Percentiles rank a stretch among this genome's conserved stretches.
These are phyloP conservation scores for Pantherophis guttatus DNA, from an alignment of 2,113 vertebrate genomes.

Conservation along the genomic window DNA sequence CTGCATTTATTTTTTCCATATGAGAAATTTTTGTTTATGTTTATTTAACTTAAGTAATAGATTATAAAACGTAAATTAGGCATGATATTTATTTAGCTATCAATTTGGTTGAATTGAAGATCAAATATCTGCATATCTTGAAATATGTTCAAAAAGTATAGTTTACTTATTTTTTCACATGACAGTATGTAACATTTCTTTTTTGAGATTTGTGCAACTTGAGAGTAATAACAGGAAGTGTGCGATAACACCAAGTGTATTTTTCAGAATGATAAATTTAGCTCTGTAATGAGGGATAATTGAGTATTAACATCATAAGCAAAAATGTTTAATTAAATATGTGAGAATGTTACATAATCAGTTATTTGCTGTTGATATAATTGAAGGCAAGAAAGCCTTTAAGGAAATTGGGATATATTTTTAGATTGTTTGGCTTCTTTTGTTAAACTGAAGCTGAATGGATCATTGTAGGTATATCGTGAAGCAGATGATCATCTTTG, in stretches of 20 bases:
- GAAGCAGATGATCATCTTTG: not conserved
- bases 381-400: constrained; percentile 1
- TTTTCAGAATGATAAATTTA: constrained; percentile 20
- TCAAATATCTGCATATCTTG: not conserved
- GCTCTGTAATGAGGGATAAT: not conserved
- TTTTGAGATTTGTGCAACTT: constrained; percentile 1
- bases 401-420: constrained; percentile 21
- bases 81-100: not conserved
- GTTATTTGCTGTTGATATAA: not conserved
- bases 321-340: constrained; percentile 10
- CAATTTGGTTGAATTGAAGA: not conserved
- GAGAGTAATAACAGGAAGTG: constrained; percentile 1
- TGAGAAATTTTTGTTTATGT: not conserved
- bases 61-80: not conserved
- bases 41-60: not conserved
- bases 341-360: not conserved
- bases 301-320: constrained; percentile 21
- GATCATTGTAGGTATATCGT: not conserved
- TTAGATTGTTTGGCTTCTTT: not conserved
- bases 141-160: not conserved
- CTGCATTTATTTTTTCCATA: not conserved
- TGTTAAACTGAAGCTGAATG: not conserved
- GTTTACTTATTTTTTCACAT: not conserved
- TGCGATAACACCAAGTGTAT: not conserved
- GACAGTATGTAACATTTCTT: not conserved